Base-by-base conservation (phyloP, 2,888 invertebrate genomes). In the Galerucella calmariensis region DNA sequence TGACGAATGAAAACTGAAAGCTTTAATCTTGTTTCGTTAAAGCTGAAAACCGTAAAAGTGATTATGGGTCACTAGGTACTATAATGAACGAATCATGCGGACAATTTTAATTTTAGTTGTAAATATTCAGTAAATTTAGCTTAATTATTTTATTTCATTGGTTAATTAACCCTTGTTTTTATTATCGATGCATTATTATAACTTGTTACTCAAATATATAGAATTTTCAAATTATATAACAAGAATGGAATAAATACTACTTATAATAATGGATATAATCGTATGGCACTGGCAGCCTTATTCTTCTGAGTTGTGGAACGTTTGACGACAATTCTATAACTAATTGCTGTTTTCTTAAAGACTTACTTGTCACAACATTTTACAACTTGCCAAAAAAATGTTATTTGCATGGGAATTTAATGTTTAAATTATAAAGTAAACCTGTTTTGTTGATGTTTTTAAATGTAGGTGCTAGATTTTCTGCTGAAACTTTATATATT, bases 371-470 rank as follows among this genome's bases (percentile, higher is more conserved):
- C 72, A 79, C 77, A 75, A 76, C 76, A 73, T 78, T 75, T 76
- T 79, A 80, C 81, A 80, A 81, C 81, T 81, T 82, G 79, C 79
- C 79, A 82, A 78, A 81, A 80, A 77, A 75, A 65, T 79, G 80
- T 79, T 80, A 82, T 79, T 80, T 83, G 82, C 82, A 83, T 82
- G 82, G 78, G 79, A 75, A 80, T 81, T 80, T 80, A 80, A 77
- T 83, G 83, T 83, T 84, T 75, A 79, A 81, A 82, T 79, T 80
- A 79, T 78, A 79, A 80, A 80, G 79, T 79, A 79, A 77, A 75
- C 77, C 78, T 79, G 79, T 81, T 83, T 79, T 78, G 83, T 83
- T 83, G 82, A 83, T 83, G 83, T 83, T 85, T 82, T 83, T 79
- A 79, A 71, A 83, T 84, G 83, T 84, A 83, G 82, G 78, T 78